These are phyloP conservation scores for Dendrocincla tyrannina DNA, from an alignment of 2,797 vertebrate genomes.

Conservation along the genomic window DNA sequence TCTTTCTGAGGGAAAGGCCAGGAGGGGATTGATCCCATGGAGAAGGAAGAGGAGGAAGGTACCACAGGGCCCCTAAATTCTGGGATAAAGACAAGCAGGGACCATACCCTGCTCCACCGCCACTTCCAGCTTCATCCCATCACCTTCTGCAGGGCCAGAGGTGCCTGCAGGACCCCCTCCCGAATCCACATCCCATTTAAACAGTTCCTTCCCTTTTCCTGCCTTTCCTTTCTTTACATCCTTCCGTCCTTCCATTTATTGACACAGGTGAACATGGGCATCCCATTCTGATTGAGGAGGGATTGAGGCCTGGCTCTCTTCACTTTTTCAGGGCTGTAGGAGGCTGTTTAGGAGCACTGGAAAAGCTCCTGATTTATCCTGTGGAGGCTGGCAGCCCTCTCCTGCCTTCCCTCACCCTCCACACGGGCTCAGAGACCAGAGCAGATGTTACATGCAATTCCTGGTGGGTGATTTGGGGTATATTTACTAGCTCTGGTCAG, in stretches of 20 bases:
- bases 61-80: constrained; percentile 42
- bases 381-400: neutral
- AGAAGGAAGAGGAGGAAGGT: constrained; percentile 21
- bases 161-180: neutral
- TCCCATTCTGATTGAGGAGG: neutral
- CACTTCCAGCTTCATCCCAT: neutral
- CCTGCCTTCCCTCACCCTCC: neutral
- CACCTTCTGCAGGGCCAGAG: neutral
- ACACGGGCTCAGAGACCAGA: fast-evolving
- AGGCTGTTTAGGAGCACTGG: neutral
- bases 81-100: neutral
- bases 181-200: neutral
- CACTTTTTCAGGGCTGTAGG: neutral
- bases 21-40: constrained; percentile 24
- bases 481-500: neutral
- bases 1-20: constrained; percentile 46
- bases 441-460: neutral
- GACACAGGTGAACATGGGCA: neutral
- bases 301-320: neutral
- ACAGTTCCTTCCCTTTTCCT: neutral
- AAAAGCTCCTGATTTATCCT: neutral
- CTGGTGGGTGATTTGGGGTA: neutral
- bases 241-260: neutral
- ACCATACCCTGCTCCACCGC: neutral
- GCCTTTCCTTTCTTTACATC: neutral